These are phyloP conservation scores for Brachirus orientalis DNA, from an alignment of 2,113 vertebrate genomes.

Conservation along the genomic window DNA sequence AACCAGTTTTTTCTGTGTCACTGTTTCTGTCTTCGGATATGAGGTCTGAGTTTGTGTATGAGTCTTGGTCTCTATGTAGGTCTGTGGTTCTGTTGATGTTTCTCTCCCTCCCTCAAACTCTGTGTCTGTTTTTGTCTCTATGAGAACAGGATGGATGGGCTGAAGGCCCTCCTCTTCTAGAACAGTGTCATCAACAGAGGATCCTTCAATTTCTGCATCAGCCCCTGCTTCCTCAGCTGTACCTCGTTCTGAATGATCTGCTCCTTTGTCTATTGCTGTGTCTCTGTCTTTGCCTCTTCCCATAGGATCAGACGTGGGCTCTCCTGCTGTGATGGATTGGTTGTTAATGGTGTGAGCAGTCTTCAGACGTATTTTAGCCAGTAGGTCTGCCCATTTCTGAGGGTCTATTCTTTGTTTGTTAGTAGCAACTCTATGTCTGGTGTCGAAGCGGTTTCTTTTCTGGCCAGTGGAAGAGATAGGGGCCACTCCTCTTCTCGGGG, in stretches of 20 bases:
- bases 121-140: slow-evolving; percentile 29
- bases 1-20: slow-evolving; percentile 25
- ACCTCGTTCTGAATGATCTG: slow-evolving; percentile 10
- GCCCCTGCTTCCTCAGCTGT: background rate
- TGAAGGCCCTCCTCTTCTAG: slow-evolving; percentile 71
- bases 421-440: slow-evolving; percentile 82
- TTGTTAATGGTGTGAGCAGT: slow-evolving; percentile 63
- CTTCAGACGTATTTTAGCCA: slow-evolving; percentile 90
- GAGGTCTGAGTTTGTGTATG: slow-evolving; percentile 12
- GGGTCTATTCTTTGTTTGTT: slow-evolving; percentile 90
- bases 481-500: slow-evolving; percentile 38
- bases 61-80: slow-evolving; percentile 11
- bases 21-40: slow-evolving; percentile 13
- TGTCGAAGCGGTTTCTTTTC: slow-evolving; percentile 83
- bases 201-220: slow-evolving; percentile 73
- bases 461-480: slow-evolving; percentile 66
- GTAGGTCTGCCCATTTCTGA: slow-evolving; percentile 90
- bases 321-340: slow-evolving; percentile 37
- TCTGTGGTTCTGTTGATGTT: slow-evolving; percentile 32
- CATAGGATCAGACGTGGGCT: slow-evolving; percentile 20
- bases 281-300: slow-evolving; percentile 9
- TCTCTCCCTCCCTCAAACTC: slow-evolving; percentile 12
- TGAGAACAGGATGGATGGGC: slow-evolving; percentile 39
- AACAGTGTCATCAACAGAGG: slow-evolving; percentile 78
- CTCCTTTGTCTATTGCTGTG: slow-evolving; percentile 7